Conservation (phyloP, 2,113 vertebrate species). For the Psephotus haematonotus region DNA sequence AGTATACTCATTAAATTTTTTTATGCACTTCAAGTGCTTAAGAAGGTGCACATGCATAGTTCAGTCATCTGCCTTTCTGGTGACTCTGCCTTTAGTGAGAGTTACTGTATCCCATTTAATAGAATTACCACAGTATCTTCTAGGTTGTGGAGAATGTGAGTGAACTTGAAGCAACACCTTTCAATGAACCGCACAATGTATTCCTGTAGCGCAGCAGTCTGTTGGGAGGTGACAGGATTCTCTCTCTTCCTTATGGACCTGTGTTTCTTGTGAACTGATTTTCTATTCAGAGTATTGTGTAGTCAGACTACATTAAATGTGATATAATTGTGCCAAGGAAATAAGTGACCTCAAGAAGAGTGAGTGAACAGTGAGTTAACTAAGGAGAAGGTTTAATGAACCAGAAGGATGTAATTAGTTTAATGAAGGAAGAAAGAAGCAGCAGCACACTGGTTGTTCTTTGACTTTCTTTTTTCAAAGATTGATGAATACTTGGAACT, state of each 20-base stretch:
- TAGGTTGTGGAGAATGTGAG: background rate
- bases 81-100: background rate
- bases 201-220: background rate
- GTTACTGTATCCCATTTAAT: background rate
- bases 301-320: background rate
- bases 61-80: background rate
- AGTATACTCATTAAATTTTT: background rate
- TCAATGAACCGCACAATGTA: fast-evolving
- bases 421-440: background rate
- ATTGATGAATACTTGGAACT: background rate
- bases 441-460: background rate
- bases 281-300: background rate
- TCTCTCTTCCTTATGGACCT: background rate
- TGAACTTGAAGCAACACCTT: background rate
- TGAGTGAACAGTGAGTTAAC: background rate
- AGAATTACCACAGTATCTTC: background rate
- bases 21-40: background rate
- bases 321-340: background rate
- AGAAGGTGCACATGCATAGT: background rate
- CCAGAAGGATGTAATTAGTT: background rate
- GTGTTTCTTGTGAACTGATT: background rate
- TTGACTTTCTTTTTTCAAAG: slow-evolving; percentile 11
- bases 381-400: background rate
- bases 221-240: background rate
- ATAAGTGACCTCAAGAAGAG: background rate